These are phyloP conservation scores for Idaea dimidiata DNA, from an alignment of 2,888 invertebrate genomes.

Conservation along the genomic window DNA sequence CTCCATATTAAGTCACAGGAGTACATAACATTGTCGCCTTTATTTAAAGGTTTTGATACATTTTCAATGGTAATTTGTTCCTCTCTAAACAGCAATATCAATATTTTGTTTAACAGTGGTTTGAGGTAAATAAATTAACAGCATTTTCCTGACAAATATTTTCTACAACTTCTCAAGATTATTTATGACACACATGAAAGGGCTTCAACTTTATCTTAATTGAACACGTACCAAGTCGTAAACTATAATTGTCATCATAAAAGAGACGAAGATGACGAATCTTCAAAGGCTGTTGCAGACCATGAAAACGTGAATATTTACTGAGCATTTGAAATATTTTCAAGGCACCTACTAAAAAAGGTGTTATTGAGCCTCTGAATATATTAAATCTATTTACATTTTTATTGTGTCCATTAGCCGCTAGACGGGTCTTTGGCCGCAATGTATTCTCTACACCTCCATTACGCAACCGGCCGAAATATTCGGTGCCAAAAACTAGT, in stretches of 20 bases:
- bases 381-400: constrained; percentile 69
- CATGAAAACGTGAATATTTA: constrained; percentile 17
- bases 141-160: background rate
- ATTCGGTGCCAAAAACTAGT: constrained; percentile 71
- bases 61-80: background rate
- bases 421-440: constrained; percentile 62
- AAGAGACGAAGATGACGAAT: constrained; percentile 20
- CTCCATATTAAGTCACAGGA: constrained; percentile 57
- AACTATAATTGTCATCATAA: constrained; percentile 22
- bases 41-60: background rate
- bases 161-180: background rate
- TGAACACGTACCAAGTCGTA: constrained; percentile 18
- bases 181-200: background rate
- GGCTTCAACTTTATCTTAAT: constrained; percentile 25
- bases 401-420: constrained; percentile 60
- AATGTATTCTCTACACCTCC: constrained; percentile 45
- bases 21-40: constrained; percentile 25
- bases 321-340: constrained; percentile 16
- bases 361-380: constrained; percentile 45
- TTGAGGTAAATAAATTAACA: background rate
- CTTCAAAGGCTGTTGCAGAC: constrained; percentile 13
- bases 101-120: background rate
- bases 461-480: constrained; percentile 70
- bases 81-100: background rate
- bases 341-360: constrained; percentile 14